Evolutionary conservation across 2,797 vertebrate genomes (phyloP), one percentile per base, ranked within the genome.

Genomic region (Alfaro cultratus): DNA sequence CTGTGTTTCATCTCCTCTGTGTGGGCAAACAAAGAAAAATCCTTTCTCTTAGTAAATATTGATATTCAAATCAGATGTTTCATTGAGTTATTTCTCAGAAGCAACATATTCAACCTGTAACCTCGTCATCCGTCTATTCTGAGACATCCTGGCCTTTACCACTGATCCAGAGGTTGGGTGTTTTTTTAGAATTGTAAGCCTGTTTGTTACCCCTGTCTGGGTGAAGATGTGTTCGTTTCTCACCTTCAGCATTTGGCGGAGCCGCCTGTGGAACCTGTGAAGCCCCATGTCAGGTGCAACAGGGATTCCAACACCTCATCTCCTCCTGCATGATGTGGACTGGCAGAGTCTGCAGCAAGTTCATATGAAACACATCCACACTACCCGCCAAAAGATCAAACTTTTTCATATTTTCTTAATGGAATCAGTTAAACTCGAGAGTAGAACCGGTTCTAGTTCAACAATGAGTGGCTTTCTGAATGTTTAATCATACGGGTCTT

Each of bases 261-360:
- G 34, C 55, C 70, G 71, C 46, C 43, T 74, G 67, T n/a, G 41
- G 60, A 78, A 82, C 73, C 75, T 74, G 78, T 55, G 68, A 84
- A 75, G 47, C 74, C 70, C 67, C 53, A 43, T 80, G 64, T 77
- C 49, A 74, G 77, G 53, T 34, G 55, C 45, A 57, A 77, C 80
- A 13, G 23, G 39, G 39, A 74, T 49, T 72, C 34, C 67, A 80
- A 67, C 79, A 87, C 85, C 79, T 51, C 12, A 57, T 75, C 82
- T 77, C 62, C 62, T 75, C 73, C 18, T 74, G 51, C 46, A 67
- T 31, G 78, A 77, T 36, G 36, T 9, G 49, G n/a, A 39, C 60
- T 6, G 41, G 34, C 72, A 49, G 46, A 26, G 5, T 68, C 36
- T 41, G 21, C 10, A 68, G 36, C 64, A 41, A 41, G 3, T 21